Evolutionary conservation across 2,113 vertebrate genomes (phyloP).

Genomic region (Otolemur garnettii): DNA sequence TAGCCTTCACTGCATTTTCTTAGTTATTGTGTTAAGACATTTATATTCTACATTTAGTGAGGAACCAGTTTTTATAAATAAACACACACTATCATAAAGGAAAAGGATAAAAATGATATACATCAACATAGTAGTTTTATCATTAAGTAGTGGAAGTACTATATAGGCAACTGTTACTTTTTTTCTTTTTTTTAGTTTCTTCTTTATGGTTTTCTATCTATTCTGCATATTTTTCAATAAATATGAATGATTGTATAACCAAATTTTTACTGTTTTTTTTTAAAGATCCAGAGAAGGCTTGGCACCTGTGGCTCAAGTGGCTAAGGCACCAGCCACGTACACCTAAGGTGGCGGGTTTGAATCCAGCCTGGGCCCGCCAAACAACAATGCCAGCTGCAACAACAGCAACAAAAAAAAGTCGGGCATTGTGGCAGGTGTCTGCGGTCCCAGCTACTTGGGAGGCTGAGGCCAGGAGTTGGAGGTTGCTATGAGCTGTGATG

Average conservation of each 20-base stretch:
- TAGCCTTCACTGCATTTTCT: too few relatives aligned
- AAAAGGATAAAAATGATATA: not conserved
- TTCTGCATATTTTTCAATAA: slow-evolving; percentile 40
- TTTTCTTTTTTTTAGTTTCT: not conserved
- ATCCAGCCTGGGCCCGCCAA: too few relatives aligned
- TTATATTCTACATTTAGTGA: not conserved
- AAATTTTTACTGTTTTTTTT: slow-evolving; percentile 17
- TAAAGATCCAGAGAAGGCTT: not conserved
- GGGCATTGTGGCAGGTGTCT: too few relatives aligned
- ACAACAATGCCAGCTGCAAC: too few relatives aligned
- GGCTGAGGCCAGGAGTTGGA: too few relatives aligned
- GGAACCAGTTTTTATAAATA: not conserved
- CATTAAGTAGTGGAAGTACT: not conserved
- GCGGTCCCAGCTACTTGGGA: too few relatives aligned
- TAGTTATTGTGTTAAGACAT: too few relatives aligned
- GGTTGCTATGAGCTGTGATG: too few relatives aligned
- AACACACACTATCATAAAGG: not conserved
- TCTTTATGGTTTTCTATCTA: slow-evolving; percentile 23
- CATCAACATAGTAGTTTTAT: not conserved
- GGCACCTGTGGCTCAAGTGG: too few relatives aligned
- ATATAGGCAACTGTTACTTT: not conserved
- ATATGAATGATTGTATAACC: not conserved
- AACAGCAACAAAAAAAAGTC: too few relatives aligned
- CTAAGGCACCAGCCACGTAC: too few relatives aligned
- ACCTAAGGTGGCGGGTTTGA: too few relatives aligned